phyloP scores from a whole-genome alignment of 2,113 vertebrate genomes.

The Lamprologus tigripictilis region DNA sequence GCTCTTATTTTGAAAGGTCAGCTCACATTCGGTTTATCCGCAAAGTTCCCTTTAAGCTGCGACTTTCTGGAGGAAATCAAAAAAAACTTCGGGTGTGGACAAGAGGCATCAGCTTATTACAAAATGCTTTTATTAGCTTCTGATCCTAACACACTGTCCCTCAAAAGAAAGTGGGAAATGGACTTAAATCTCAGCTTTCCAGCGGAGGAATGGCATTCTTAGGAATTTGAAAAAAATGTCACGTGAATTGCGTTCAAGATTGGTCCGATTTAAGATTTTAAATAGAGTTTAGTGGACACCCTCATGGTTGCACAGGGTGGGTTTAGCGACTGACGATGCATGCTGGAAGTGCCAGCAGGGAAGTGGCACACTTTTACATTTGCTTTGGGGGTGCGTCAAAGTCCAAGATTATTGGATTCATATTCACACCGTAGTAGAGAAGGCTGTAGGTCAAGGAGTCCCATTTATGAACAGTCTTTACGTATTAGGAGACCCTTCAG shows the following conservation, averaged over 20 bases:
- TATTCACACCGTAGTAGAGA: accelerated
- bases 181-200: accelerated
- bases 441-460: accelerated
- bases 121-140: not conserved
- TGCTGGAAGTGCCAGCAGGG: not conserved
- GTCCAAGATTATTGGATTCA: accelerated
- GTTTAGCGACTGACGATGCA: accelerated
- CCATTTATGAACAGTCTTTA: not conserved
- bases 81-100: accelerated
- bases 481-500: not conserved
- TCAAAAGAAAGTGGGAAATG: not conserved
- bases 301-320: accelerated
- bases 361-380: not conserved
- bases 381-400: accelerated
- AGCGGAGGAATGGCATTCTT: not conserved
- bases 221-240: not conserved
- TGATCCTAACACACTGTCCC: not conserved
- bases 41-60: not conserved
- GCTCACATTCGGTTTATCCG: accelerated
- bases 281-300: not conserved
- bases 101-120: not conserved
- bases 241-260: accelerated
- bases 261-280: accelerated
- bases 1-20: not conserved
- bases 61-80: not conserved